Evolutionary conservation across 2,888 invertebrate genomes (phyloP), one percentile per base, ranked within the genome.

Genomic region (Mantis religiosa): DNA sequence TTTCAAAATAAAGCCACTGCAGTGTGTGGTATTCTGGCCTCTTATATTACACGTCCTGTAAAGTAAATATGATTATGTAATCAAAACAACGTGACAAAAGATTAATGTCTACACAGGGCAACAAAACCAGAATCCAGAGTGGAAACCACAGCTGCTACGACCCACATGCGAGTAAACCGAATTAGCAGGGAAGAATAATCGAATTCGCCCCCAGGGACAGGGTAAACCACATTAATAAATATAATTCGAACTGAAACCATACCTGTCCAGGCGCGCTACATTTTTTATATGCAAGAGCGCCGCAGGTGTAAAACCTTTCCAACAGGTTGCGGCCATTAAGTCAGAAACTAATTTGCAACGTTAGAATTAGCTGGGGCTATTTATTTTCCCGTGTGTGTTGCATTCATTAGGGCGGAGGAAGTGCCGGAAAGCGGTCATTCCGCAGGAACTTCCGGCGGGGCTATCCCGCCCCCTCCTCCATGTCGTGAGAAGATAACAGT

Each of bases 341-440:
- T 71, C 54, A 71, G 54, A 71, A 71, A 25, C 54, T 71, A 71
- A 71, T 71, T 71, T 71, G 54, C 20, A 71, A 71, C 54, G 54
- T 71, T 71, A 71, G 54, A 71, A 71, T 71, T 71, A 71, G 54
- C 54, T 71, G 54, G 54, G 54, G 54, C 54, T 71, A 71, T 71
- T 71, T 71, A 71, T 71, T 71, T 71, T 71, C 54, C 54, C 54
- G 54, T 71, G 54, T 71, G 54, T 71, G 54, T 71, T 71, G 54
- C 54, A 71, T 71, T 71, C 54, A 71, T 71, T 71, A 71, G 20
- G 8, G 20, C 54, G 54, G 54, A 71, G 85, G 47, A 54, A 54
- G 85, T 41, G 41, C 85, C 85, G 85, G 85, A 85, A 85, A 85
- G 47, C 85, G 85, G 85, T 85, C 85, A 85, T 85, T 85, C 85